Evolutionary conservation across 2,888 invertebrate species (phyloP).

Genomic region (Heteromyza rotundicornis): DNA sequence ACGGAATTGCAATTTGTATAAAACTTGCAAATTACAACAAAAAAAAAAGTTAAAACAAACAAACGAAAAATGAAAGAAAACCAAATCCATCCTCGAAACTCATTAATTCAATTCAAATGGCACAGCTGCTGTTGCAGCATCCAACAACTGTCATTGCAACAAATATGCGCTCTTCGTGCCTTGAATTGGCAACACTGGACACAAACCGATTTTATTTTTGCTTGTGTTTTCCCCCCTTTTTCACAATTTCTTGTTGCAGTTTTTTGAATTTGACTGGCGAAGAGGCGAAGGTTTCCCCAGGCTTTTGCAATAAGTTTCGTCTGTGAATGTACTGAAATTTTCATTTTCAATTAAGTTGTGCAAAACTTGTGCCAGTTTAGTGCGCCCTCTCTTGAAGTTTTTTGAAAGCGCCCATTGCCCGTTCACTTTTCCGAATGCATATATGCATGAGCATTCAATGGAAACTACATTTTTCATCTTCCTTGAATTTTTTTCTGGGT

Average conservation of each 20-base stretch:
- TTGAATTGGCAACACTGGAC: not conserved
- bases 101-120: not conserved
- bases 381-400: not conserved
- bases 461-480: not conserved
- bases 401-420: too few species aligned
- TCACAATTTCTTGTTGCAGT: not conserved
- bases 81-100: not conserved
- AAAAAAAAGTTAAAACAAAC: too few species aligned
- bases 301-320: not conserved
- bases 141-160: not conserved
- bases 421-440: too few species aligned
- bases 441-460: not conserved
- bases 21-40: not conserved
- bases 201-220: not conserved
- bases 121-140: not conserved
- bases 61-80: too few species aligned
- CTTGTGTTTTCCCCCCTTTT: not conserved
- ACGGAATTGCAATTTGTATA: too few species aligned
- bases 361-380: constrained; percentile 1
- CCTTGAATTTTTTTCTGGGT: too few species aligned
- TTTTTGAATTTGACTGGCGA: too few species aligned
- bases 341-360: constrained; percentile 7
- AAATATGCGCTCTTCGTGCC: not conserved
- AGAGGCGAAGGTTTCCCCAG: not conserved
- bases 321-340: not conserved